phyloP scores from a whole-genome alignment of 2,888 invertebrate species.

The Operophtera brumata region DNA sequence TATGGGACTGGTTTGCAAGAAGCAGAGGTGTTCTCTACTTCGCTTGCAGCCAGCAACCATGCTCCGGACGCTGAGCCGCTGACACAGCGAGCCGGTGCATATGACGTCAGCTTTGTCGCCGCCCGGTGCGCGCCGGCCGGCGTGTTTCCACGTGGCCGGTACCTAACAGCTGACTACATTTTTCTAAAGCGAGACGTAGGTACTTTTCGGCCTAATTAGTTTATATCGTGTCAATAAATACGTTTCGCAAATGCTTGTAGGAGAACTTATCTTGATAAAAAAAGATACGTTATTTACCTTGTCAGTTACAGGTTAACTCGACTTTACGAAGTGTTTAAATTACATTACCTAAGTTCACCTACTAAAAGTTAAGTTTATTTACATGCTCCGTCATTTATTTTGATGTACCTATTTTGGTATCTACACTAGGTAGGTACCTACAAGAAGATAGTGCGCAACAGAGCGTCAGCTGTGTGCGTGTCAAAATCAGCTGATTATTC shows the following conservation, averaged over 20 bases:
- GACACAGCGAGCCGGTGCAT: background rate
- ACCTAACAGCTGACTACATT: conserved; percentile 56
- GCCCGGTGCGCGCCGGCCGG: conserved; percentile 47
- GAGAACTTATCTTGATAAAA: too few species aligned
- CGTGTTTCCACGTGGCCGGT: conserved; percentile 35
- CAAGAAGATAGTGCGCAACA: conserved; percentile 65
- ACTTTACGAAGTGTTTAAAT: background rate
- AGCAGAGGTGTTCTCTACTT: background rate
- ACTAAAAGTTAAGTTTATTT: background rate
- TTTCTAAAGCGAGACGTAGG: background rate
- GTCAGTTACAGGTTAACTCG: too few species aligned
- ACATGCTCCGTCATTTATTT: background rate
- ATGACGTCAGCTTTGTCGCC: conserved; percentile 28
- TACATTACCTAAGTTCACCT: background rate
- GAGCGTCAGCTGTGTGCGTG: conserved; percentile 78
- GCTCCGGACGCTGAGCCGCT: background rate
- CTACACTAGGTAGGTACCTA: conserved; percentile 24
- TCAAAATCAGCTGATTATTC: conserved; percentile 82
- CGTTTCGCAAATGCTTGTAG: too few species aligned
- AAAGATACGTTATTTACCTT: too few species aligned
- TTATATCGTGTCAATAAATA: background rate
- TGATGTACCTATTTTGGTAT: conserved; percentile 36
- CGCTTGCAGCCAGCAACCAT: background rate
- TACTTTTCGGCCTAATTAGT: background rate
- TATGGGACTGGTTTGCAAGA: conserved; percentile 61